phyloP scores from a whole-genome alignment of 2,888 invertebrate species.

The Lacanobia wlatinum region DNA sequence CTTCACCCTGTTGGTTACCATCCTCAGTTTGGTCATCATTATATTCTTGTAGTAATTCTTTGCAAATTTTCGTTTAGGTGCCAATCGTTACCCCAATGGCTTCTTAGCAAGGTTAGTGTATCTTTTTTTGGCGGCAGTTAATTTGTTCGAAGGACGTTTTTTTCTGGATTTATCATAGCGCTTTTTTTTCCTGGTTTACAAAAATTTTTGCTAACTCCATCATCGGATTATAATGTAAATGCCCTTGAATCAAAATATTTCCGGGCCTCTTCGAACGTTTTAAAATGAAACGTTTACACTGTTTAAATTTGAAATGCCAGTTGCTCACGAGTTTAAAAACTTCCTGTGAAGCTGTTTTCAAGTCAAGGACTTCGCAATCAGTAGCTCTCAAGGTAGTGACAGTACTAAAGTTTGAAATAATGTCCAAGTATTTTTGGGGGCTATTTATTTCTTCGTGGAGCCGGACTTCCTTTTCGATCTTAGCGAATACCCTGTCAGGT shows the following conservation, averaged over 20 bases:
- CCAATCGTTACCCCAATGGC: constrained; percentile 9
- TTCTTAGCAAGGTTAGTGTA: neutral
- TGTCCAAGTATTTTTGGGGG: constrained; percentile 11
- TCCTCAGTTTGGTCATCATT: too few species aligned
- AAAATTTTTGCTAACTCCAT: constrained; percentile 10
- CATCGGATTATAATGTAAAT: constrained; percentile 16
- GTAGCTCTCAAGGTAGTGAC: constrained; percentile 7
- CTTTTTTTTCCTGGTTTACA: constrained; percentile 5
- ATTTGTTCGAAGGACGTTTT: neutral
- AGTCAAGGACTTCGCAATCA: neutral
- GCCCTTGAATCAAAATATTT: constrained; percentile 16
- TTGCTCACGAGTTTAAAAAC: neutral
- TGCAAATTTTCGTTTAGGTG: constrained; percentile 1
- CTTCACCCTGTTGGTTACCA: too few species aligned
- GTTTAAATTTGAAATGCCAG: constrained; percentile 5
- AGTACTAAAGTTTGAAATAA: constrained; percentile 6
- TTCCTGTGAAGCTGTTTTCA: constrained; percentile 9
- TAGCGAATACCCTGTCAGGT: constrained; percentile 7
- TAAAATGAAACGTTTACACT: constrained; percentile 13
- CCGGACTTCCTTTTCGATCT: constrained; percentile 3
- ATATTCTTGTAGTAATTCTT: neutral
- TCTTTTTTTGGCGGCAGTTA: neutral
- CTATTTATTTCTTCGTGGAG: constrained; percentile 5
- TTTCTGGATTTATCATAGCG: neutral
- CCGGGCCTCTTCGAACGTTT: constrained; percentile 10